Conservation (phyloP, 2,797 vertebrate species). For the Notolepis coatsorum region DNA sequence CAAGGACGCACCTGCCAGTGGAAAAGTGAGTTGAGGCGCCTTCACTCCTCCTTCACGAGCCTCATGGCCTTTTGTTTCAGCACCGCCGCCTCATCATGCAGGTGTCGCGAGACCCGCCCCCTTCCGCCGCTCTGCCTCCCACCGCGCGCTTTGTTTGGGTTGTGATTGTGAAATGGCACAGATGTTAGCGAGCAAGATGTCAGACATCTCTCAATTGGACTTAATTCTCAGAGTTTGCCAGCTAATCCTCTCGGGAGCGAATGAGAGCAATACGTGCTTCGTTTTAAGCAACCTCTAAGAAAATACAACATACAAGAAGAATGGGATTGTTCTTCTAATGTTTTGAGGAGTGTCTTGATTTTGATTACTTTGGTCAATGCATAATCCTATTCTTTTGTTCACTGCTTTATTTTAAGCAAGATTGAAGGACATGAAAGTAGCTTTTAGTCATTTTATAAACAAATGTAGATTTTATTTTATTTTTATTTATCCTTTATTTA, state of each 20-base stretch:
- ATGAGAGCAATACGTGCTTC: conserved; percentile 24
- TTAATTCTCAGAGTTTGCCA: conserved; percentile 42
- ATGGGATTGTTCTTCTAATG: too few relatives aligned
- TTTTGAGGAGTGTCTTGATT: conserved; percentile 29
- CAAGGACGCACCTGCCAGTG: conserved; percentile 86
- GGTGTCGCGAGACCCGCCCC: conserved; percentile 76
- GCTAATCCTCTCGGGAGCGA: conserved; percentile 60
- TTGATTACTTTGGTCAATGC: background rate
- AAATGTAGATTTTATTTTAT: too few relatives aligned
- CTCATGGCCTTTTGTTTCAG: conserved; percentile 83
- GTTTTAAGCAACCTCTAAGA: background rate
- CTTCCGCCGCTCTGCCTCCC: conserved; percentile 56
- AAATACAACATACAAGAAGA: background rate
- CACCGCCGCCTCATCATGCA: conserved; percentile 73
- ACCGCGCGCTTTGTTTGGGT: conserved; percentile 79
- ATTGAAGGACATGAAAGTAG: too few relatives aligned
- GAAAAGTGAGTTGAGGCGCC: conserved; percentile 79
- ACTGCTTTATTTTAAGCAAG: too few relatives aligned
- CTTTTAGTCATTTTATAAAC: too few relatives aligned
- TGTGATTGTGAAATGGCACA: conserved; percentile 75
- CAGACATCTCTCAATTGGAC: conserved; percentile 44
- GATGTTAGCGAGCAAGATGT: conserved; percentile 66
- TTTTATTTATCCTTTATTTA: too few relatives aligned
- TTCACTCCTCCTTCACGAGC: conserved; percentile 47
- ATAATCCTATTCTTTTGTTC: background rate